Percentiles rank a stretch among this genome's conserved stretches.
Evolutionary conservation across 2,797 vertebrate genomes (phyloP).

Genomic region (Falco columbarius): DNA sequence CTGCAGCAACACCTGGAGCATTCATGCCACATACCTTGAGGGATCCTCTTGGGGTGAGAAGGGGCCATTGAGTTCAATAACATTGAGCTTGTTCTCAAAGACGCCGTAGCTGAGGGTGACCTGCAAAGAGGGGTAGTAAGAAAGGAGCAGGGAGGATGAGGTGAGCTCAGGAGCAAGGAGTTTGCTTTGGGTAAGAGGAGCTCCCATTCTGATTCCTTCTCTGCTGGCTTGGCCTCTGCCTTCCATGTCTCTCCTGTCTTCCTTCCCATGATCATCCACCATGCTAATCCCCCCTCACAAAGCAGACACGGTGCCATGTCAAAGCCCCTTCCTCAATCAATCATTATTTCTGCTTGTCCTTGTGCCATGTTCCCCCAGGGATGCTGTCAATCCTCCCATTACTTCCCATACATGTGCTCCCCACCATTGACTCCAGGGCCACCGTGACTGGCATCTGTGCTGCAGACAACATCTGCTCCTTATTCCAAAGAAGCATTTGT

Average conservation of each 20-base stretch:
- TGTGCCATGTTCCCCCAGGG: neutral
- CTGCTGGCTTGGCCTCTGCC: neutral
- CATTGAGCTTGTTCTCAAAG: slow-evolving; percentile 91
- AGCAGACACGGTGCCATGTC: neutral
- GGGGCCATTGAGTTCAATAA: slow-evolving; percentile 83
- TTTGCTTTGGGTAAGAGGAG: neutral
- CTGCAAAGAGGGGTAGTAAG: slow-evolving; percentile 67
- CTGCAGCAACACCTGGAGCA: neutral
- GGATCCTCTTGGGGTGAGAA: slow-evolving; percentile 87
- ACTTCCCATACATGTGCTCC: neutral
- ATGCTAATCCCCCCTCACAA: neutral
- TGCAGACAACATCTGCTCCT: slow-evolving; percentile 10
- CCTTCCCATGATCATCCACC: neutral
- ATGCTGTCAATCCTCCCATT: neutral
- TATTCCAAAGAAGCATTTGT: neutral
- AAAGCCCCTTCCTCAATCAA: neutral
- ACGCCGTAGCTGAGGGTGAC: slow-evolving; percentile 92
- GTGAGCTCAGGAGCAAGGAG: neutral
- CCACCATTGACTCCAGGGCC: neutral
- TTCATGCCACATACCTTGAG: slow-evolving; percentile 81
- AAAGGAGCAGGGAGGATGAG: neutral
- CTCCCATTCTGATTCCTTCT: neutral
- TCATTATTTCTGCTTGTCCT: neutral
- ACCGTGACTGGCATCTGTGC: neutral
- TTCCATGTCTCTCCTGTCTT: neutral